Evolutionary conservation across 2,888 invertebrate species (phyloP).

Genomic region (Dioctria rufipes): DNA sequence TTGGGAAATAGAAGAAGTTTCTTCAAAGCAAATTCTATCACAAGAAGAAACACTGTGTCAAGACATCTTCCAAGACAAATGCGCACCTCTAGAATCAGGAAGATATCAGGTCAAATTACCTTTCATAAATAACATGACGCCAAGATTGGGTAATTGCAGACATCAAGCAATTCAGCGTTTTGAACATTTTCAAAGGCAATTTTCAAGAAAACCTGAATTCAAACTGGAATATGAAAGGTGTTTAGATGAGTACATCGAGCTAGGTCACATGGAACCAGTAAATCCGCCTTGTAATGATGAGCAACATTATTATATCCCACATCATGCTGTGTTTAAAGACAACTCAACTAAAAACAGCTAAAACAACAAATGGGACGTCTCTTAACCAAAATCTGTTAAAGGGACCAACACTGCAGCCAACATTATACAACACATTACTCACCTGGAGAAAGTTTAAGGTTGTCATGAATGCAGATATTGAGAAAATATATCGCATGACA

Average conservation of each 20-base stretch:
- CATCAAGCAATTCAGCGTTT: not conserved
- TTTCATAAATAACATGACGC: not conserved
- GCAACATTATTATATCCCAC: conserved; percentile 5
- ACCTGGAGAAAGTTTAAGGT: conserved; percentile 11
- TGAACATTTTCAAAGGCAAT: not conserved
- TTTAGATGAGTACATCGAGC: not conserved
- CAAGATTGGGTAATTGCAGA: not conserved
- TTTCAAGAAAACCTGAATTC: not conserved
- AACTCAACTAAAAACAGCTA: not conserved
- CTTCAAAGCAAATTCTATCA: not conserved
- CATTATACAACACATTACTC: not conserved
- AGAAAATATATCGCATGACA: conserved; percentile 21
- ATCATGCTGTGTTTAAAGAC: conserved; percentile 6
- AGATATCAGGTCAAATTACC: not conserved
- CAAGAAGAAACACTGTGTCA: not conserved
- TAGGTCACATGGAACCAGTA: conserved; percentile 1
- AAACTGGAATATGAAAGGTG: not conserved
- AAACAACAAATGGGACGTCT: not conserved
- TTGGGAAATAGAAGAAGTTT: not conserved
- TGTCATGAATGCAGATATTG: not conserved
- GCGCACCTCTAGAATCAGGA: not conserved
- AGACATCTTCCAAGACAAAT: not conserved
- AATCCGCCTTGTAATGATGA: not conserved
- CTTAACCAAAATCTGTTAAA: conserved; percentile 9
- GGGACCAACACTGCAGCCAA: conserved; percentile 9